These are phyloP conservation scores for Clamator glandarius DNA, from an alignment of 2,797 vertebrate species.

Conservation along the genomic window DNA sequence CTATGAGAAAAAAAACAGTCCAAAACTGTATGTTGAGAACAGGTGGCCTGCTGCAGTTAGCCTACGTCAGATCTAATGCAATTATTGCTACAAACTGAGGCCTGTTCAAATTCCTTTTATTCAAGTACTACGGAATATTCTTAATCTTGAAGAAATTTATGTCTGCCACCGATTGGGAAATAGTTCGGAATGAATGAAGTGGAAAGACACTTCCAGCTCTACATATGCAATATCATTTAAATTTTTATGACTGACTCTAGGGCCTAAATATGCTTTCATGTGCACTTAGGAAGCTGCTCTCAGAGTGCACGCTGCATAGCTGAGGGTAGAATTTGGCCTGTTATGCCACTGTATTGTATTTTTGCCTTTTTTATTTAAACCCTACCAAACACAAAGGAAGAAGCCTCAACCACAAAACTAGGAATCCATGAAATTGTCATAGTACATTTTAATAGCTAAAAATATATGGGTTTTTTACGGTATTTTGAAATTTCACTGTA, in stretches of 20 bases:
- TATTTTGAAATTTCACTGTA: not conserved
- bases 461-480: not conserved
- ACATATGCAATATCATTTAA: not conserved
- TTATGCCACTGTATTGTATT: not conserved
- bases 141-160: not conserved
- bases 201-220: not conserved
- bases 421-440: not conserved
- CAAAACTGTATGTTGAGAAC: not conserved
- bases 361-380: no score
- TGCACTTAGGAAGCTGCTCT: slow-evolving; percentile 6
- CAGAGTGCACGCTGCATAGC: not conserved
- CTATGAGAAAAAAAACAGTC: not conserved
- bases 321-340: not conserved
- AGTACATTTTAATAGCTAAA: not conserved
- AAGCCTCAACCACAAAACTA: not conserved
- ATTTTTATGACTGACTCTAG: slow-evolving; percentile 1
- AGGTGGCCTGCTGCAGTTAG: not conserved
- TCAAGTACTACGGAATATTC: not conserved
- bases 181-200: slow-evolving; percentile 16
- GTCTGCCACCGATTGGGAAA: not conserved
- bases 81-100: not conserved
- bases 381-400: not conserved
- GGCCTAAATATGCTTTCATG: not conserved
- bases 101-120: not conserved
- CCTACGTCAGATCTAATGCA: not conserved